These are phyloP conservation scores for Neria commutata DNA, from an alignment of 2,888 invertebrate genomes.

Conservation along the genomic window DNA sequence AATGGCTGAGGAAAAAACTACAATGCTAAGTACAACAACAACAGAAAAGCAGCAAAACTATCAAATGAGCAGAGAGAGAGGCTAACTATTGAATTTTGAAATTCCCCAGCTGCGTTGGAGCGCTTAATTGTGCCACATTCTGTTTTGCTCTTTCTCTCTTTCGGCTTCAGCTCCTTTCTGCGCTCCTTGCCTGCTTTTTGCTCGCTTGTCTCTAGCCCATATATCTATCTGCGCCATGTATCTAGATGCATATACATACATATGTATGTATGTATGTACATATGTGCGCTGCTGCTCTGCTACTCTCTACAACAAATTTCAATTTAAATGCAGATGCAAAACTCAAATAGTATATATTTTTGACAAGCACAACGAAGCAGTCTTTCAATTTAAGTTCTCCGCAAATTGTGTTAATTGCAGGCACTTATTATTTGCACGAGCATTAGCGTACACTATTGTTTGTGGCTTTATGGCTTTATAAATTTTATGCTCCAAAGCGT, in stretches of 20 bases:
- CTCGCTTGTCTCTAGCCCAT: slow-evolving; percentile 39
- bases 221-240: slow-evolving; percentile 21
- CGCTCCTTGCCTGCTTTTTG: too few relatives aligned
- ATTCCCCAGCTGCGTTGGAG: too few relatives aligned
- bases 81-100: too few relatives aligned
- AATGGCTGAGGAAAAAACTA: too few relatives aligned
- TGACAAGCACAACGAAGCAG: background rate
- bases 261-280: slow-evolving; percentile 2
- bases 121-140: slow-evolving; percentile 48
- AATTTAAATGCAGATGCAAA: background rate
- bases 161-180: slow-evolving; percentile 20
- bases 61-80: too few relatives aligned
- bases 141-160: slow-evolving; percentile 29
- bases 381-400: background rate
- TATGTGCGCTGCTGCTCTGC: background rate
- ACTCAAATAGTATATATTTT: too few relatives aligned
- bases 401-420: slow-evolving; percentile 3
- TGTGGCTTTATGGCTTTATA: too few relatives aligned
- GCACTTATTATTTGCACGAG: background rate
- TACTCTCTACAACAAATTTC: background rate
- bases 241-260: background rate
- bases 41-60: too few relatives aligned
- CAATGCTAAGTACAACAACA: too few relatives aligned
- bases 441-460: too few relatives aligned
- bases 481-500: too few relatives aligned